Base-by-base conservation (phyloP, 2,797 vertebrate species). In the Tragopan temminckii region DNA sequence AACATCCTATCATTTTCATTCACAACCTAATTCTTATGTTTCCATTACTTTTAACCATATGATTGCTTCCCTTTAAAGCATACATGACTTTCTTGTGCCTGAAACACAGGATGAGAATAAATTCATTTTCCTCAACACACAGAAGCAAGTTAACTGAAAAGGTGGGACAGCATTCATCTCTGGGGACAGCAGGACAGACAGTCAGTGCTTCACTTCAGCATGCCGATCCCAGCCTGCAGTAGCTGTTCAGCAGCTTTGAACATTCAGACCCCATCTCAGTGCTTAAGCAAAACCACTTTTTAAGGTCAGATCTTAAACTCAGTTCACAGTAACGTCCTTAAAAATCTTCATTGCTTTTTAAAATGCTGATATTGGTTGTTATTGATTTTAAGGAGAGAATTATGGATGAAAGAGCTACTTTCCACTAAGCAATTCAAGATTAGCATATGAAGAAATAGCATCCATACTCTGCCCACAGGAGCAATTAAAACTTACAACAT, bases 401-500 rank as follows among this genome's bases (percentile, higher is more conserved):
- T 80, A 74, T 3, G 13, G 48, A 68, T 38, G 21, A 77, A 86
- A 63, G 14, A 64, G 42, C 45, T 80, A 36, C 27, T 77, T 92
- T 69, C 66, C 35, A 88, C 38, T 43, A 25, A 35, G 75, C 75
- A 66, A 36, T 69, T 87, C 19, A 58, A 78, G 69, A 76, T 68
- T 31, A 75, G 33, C 45, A 27, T 35, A 50, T 38, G 61, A 57
- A 94, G 83, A 93, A 94, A 85, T 2, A 87, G 38, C 66, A 92
- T 78, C 46, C 48, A 61, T n/a, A 4, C 21, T 80, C 61, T 78
- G 52, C 89, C 58, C 66, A 62, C 38, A 58, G 6, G 24, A 84
- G 48, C 58, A 75, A 63, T 59, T 59, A 85, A 57, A 87, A 19
- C 24, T 95, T 95, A 48, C 79, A 85, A 61, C 78, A 90, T 52